Conservation (phyloP, 2,113 vertebrate species). For the Himantopus leucocephalus region DNA sequence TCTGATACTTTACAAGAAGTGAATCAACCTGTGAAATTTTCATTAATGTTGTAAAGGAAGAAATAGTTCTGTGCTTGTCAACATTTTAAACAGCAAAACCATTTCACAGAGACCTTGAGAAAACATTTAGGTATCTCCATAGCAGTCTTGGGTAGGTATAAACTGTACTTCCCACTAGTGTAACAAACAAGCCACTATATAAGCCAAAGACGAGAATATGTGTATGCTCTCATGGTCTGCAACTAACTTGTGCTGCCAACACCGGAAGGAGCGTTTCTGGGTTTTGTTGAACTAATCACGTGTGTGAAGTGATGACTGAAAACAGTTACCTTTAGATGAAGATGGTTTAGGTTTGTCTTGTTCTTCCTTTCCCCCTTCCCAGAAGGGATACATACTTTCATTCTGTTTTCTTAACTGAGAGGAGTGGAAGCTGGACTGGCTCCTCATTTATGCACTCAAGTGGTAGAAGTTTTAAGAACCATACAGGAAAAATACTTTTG, state of each 20-base stretch:
- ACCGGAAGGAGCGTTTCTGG: background rate
- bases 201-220: background rate
- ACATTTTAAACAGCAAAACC: background rate
- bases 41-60: background rate
- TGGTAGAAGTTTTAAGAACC: background rate
- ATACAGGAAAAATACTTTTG: background rate
- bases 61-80: background rate
- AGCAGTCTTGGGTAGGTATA: background rate
- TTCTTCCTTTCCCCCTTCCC: background rate
- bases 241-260: background rate
- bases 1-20: background rate
- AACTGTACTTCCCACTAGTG: fast-evolving
- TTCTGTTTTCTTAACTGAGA: background rate
- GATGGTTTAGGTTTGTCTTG: background rate
- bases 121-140: fast-evolving
- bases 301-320: background rate
- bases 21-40: background rate
- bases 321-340: background rate
- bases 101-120: background rate
- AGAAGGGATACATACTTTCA: fast-evolving
- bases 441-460: background rate
- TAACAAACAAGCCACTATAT: fast-evolving
- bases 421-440: background rate
- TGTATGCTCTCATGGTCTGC: background rate
- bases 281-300: background rate